Base-by-base conservation (phyloP, 2,113 vertebrate genomes). In the Rhinolophus ferrumequinum region DNA sequence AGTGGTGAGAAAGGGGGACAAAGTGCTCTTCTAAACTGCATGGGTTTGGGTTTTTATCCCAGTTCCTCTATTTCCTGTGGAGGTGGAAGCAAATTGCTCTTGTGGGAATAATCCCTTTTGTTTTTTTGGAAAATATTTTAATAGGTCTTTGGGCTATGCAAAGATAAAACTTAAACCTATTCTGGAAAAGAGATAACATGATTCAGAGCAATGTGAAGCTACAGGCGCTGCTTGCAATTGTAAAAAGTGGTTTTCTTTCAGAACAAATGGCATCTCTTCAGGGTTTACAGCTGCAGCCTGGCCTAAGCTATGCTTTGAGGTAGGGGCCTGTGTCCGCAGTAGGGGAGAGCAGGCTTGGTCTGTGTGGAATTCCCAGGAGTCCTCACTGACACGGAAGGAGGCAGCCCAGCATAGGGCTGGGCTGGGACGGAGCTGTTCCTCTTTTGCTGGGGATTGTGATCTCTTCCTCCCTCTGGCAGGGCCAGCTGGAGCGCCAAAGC, bases 51-150 rank as follows among this genome's bases (percentile, higher is more conserved):
- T 9, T 95, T 92, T 87, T 50, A 73, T 92, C 83, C 76, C 30
- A 8, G 73, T 69, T 81, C 41, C 77, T 75, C 86, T 54, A 1
- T 91, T 82, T 95, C 79, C 33, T 30, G 72, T 81, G 35, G 93
- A 93, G 76, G 76, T 38, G 92, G 86, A 81, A 79, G 67, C 66
- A 56, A 62, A 80, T 30, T 62, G 89, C 24, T 80, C 44, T 93
- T 72, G 79, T 75, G 86, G 80, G 83, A 70, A 88, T 88, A 70
- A 95, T 60, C 95, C 75, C 44, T 85, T 91, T 89, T 92, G 93
- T 89, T 96, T 96, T 44, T 95, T 33, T 56, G 90, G 64, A 50
- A 92, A 92, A 80, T 79, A 86, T 85, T 91, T 92, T 89, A 82
- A 93, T 66, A 69, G 87, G 75, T 66, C 52, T 90, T 92, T 28